A percentile compares a stretch with the other conserved stretches of the same genome.
Evolutionary conservation across 2,888 invertebrate genomes (phyloP).

Genomic region (Drosophila diplacantha): DNA sequence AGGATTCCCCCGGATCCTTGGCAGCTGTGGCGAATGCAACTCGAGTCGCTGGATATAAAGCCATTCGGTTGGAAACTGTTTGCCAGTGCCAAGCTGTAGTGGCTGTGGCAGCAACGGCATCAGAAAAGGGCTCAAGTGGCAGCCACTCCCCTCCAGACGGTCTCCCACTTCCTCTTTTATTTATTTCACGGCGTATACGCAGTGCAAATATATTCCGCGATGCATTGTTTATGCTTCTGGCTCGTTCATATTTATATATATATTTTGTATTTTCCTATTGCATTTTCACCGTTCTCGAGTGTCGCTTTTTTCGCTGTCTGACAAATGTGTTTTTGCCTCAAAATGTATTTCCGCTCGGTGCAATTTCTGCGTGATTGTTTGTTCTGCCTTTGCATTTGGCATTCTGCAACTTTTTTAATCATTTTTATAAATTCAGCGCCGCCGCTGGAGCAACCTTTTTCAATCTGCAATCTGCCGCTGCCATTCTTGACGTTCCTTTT

Average conservation of each 20-base stretch:
- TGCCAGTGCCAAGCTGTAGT: slow-evolving; percentile 53
- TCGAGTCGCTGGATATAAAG: slow-evolving; percentile 63
- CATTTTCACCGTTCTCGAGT: slow-evolving; percentile 4
- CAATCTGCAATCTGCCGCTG: slow-evolving; percentile 19
- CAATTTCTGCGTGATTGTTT: slow-evolving; percentile 61
- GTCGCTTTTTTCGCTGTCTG: slow-evolving; percentile 12
- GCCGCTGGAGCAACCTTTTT: slow-evolving; percentile 52
- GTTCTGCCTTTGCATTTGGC: slow-evolving; percentile 58
- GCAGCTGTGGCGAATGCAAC: slow-evolving; percentile 66
- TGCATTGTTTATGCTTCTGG: slow-evolving; percentile 56
- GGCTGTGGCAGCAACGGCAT: slow-evolving; percentile 10
- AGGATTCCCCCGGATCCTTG: slow-evolving; percentile 49
- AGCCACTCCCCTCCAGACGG: slow-evolving; percentile 22
- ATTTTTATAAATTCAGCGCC: slow-evolving; percentile 64
- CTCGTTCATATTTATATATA: slow-evolving; percentile 22
- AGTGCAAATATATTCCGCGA: slow-evolving; percentile 54
- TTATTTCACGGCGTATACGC: slow-evolving; percentile 69
- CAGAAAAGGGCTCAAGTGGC: slow-evolving; percentile 54
- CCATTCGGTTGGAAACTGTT: slow-evolving; percentile 70
- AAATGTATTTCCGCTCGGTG: slow-evolving; percentile 39
- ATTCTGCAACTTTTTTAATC: slow-evolving; percentile 69
- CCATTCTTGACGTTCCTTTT: slow-evolving; percentile 47
- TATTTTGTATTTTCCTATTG: slow-evolving; percentile 5
- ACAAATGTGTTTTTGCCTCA: slow-evolving; percentile 20
- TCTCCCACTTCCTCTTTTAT: slow-evolving; percentile 51